phyloP scores from a whole-genome alignment of 2,888 invertebrate species.

The Eristalis tenax region DNA sequence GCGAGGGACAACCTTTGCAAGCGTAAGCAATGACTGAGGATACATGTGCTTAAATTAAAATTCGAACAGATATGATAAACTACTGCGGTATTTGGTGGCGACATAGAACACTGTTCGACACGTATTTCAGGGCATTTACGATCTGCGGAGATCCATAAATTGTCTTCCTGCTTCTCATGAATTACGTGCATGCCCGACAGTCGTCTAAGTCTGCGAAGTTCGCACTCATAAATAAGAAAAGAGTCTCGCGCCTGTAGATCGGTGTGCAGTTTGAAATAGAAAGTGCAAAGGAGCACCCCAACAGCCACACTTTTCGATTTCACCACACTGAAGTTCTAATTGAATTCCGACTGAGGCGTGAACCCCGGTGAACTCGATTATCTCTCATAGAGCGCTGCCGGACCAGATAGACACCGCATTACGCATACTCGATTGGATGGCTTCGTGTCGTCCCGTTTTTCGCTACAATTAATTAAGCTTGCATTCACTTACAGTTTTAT shows the following conservation, averaged over 20 bases:
- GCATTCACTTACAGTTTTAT: conserved; percentile 45
- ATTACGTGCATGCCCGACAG: conserved; percentile 9
- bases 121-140: conserved; percentile 54
- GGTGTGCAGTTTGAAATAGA: conserved; percentile 7
- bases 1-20: neutral
- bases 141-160: conserved; percentile 46
- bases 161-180: conserved; percentile 31
- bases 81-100: conserved; percentile 10
- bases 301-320: conserved; percentile 12
- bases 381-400: neutral
- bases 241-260: neutral
- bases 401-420: conserved; percentile 15
- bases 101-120: conserved; percentile 1
- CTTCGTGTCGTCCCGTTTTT: conserved; percentile 4
- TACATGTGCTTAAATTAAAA: conserved; percentile 33
- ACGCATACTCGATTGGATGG: conserved; percentile 27
- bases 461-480: conserved; percentile 55
- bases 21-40: conserved; percentile 22
- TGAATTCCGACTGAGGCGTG: conserved; percentile 37
- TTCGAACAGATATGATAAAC: conserved; percentile 33
- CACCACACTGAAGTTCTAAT: conserved; percentile 30
- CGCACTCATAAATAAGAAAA: conserved; percentile 44
- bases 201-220: conserved; percentile 23
- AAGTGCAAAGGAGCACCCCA: neutral
- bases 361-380: conserved; percentile 42